Base-by-base conservation (phyloP, 2,888 invertebrate genomes). In the Tachina grossa region DNA sequence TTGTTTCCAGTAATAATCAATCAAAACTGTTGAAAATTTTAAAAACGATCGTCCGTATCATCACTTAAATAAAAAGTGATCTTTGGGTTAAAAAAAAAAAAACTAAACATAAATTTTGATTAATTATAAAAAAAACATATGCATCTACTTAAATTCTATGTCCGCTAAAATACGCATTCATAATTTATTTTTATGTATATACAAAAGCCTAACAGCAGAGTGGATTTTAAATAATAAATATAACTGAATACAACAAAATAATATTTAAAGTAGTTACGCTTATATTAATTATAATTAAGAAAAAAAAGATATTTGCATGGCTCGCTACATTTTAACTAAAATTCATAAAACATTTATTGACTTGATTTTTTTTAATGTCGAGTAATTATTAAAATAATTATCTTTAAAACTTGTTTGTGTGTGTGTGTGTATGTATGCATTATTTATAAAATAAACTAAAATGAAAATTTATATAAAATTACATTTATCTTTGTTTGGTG, bases 401-500 rank as follows among this genome's bases (percentile, higher is more conserved):
- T 68, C 47, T 39, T 65, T 63, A 31, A 45, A 53, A 65, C 4
- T 74, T 53, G 31, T 31, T 31, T 31, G 31, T 31, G 31, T 4
- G 31, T 31, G 31, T 31, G 31, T 31, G 31, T 74, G 41, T 72
- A 49, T 72, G 75, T 66, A 66, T 43, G 59, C 43, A 43, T 66
- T 51, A 65, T 57, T 75, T 68, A 49, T 76, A 74, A 72, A 71
- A 51, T 69, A 71, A 69, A 51, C 43, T 78, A 75, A 72, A 65
- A 59, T 65, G 16, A 77, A 74, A 77, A 69, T 78, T 66, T 47
- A 69, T 57, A 83, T 72, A 81, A 81, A 84, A 75, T 75, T 77
- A 86, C 74, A 74, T 82, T 81, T 84, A 82, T 71, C 43, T 87
- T 87, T 87, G 87, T 87, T 88, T 88, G 88, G 88, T 87, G 87